Evolutionary conservation across 2,113 vertebrate genomes (phyloP).

Genomic region (Lucifuga dentata): DNA sequence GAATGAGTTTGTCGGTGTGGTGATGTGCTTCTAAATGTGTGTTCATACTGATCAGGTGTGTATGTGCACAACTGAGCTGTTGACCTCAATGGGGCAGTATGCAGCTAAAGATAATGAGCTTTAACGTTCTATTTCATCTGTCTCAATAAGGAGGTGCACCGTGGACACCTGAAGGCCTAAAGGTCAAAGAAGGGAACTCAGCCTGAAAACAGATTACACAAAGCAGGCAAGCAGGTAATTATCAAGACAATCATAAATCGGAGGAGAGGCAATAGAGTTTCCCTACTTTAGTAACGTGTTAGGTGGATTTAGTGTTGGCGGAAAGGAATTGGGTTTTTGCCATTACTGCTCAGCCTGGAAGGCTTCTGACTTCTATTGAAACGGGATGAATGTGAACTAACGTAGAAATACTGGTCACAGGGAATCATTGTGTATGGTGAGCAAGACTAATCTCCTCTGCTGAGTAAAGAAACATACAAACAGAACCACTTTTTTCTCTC

Average conservation of each 20-base stretch:
- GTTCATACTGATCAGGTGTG: conserved; percentile 23
- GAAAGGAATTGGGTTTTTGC: conserved; percentile 51
- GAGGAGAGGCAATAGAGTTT: conserved; percentile 60
- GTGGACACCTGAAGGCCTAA: conserved; percentile 68
- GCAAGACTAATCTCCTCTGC: conserved; percentile 2
- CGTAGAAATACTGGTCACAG: conserved; percentile 10
- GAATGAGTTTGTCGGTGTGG: conserved; percentile 17
- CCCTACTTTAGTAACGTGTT: conserved; percentile 39
- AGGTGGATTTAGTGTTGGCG: conserved; percentile 58
- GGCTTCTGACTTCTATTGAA: conserved; percentile 46
- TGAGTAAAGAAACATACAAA: not conserved
- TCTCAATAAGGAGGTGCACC: conserved; percentile 66
- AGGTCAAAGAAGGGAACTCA: conserved; percentile 74
- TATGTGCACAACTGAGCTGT: conserved; percentile 51
- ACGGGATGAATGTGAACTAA: conserved; percentile 27
- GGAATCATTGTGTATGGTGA: conserved; percentile 4
- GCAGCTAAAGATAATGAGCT: conserved; percentile 76
- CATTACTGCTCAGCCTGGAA: conserved; percentile 41
- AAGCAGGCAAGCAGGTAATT: conserved; percentile 75
- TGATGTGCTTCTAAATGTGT: conserved; percentile 5
- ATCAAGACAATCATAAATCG: conserved; percentile 79
- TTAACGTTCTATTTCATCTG: conserved; percentile 75
- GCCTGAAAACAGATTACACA: conserved; percentile 76
- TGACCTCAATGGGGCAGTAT: conserved; percentile 71
- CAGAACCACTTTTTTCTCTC: no score